A percentile compares a stretch with the other conserved stretches of the same genome.
Conservation (phyloP, 2,797 vertebrate genomes). For the Podarcis siculus region DNA sequence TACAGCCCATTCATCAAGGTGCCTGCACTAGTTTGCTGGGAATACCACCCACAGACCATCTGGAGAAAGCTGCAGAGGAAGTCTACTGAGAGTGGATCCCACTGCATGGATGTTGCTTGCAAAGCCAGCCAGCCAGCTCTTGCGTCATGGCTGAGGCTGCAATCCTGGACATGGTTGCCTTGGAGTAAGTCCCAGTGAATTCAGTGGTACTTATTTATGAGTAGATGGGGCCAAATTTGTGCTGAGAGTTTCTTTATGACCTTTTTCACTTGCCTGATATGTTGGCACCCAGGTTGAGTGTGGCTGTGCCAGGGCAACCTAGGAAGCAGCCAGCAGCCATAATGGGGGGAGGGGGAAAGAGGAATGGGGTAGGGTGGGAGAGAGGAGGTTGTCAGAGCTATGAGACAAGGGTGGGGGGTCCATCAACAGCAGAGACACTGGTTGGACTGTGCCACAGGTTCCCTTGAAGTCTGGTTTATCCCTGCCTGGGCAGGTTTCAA, state of each 20-base stretch:
- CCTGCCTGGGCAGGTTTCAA: too few species aligned
- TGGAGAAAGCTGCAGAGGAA: slow-evolving; percentile 26
- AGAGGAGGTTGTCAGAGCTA: too few species aligned
- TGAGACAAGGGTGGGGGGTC: too few species aligned
- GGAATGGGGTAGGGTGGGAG: too few species aligned
- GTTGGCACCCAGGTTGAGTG: not conserved
- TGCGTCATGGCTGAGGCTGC: not conserved
- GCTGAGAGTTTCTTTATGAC: not conserved
- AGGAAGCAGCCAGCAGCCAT: not conserved
- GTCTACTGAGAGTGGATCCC: accelerated
- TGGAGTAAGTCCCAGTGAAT: too few species aligned
- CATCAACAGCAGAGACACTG: too few species aligned
- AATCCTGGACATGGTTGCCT: not conserved
- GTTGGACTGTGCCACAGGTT: too few species aligned
- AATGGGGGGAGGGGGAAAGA: too few species aligned
- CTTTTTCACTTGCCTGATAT: not conserved
- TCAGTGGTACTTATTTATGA: too few species aligned
- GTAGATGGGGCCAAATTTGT: not conserved
- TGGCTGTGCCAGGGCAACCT: not conserved
- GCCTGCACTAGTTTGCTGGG: slow-evolving; percentile 59
- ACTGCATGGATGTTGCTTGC: accelerated
- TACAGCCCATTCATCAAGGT: slow-evolving; percentile 75
- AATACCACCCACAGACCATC: slow-evolving; percentile 72
- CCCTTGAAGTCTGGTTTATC: too few species aligned
- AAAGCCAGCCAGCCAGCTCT: not conserved